Conservation (phyloP, 2,113 vertebrate genomes). For the Eulacestoma nigropectus region DNA sequence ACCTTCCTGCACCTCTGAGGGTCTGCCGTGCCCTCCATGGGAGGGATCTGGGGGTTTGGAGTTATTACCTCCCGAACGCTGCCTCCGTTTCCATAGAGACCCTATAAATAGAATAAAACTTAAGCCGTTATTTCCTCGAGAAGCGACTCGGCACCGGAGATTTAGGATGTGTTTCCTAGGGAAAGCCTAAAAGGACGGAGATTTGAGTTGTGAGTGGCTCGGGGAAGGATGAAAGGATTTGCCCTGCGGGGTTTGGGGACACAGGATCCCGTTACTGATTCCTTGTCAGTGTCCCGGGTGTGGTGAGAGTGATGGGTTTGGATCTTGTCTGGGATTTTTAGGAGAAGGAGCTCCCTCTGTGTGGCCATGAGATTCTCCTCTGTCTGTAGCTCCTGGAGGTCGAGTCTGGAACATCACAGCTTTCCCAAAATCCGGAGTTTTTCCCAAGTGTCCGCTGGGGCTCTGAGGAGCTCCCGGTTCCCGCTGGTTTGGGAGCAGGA, state of each 20-base stretch:
- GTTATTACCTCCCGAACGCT: constrained; percentile 49
- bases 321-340: not conserved
- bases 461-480: not conserved
- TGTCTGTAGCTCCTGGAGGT: not conserved
- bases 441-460: not conserved
- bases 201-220: not conserved
- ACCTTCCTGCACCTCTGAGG: constrained; percentile 25
- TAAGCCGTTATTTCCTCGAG: constrained; percentile 34
- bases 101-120: constrained; percentile 76
- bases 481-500: not conserved
- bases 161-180: not conserved
- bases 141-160: not conserved
- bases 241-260: not conserved
- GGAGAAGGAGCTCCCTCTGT: not conserved
- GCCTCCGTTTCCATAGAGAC: constrained; percentile 79
- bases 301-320: not conserved
- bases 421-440: not conserved
- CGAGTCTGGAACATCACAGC: fast-evolving
- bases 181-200: not conserved
- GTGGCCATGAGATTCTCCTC: fast-evolving
- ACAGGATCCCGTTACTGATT: not conserved
- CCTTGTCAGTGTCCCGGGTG: not conserved
- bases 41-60: constrained; percentile 50
- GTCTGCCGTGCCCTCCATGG: not conserved
- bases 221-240: not conserved